Evolutionary conservation across 2,113 vertebrate genomes (phyloP).

Genomic region (Pandion haliaetus): DNA sequence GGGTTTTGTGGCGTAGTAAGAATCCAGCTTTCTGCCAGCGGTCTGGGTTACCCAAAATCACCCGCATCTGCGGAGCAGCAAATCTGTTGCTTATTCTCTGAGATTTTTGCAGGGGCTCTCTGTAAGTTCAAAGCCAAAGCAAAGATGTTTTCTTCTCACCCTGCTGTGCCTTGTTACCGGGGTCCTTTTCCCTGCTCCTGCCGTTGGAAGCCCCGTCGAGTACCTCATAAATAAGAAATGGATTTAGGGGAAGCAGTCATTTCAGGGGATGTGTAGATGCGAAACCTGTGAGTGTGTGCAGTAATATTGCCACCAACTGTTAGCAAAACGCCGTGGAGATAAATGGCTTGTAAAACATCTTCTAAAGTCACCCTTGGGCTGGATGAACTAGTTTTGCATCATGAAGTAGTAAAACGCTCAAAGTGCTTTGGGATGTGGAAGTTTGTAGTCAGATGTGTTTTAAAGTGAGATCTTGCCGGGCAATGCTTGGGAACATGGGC

Average conservation of each 20-base stretch:
- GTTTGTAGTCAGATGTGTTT: not conserved
- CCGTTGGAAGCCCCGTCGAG: not conserved
- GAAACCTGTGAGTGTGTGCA: not conserved
- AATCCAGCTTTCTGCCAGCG: not conserved
- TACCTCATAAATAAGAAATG: constrained; percentile 2
- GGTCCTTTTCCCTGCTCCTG: not conserved
- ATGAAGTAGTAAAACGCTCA: not conserved
- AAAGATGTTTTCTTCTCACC: not conserved
- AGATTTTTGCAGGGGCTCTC: not conserved
- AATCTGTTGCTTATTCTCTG: not conserved
- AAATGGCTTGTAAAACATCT: not conserved
- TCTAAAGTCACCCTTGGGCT: not conserved
- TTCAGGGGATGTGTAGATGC: not conserved
- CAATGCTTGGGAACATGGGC: accelerated
- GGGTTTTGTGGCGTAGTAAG: not conserved
- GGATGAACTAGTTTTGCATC: not conserved
- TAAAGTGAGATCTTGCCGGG: not conserved
- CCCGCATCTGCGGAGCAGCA: not conserved
- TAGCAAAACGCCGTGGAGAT: not conserved
- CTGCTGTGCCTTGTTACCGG: not conserved
- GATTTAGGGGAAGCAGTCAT: not conserved
- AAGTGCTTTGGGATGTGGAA: not conserved
- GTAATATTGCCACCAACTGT: not conserved
- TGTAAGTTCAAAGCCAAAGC: not conserved
- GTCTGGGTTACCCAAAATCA: not conserved